A percentile compares a stretch with the other conserved stretches of the same genome.
Evolutionary conservation across 2,113 vertebrate species (phyloP).

Genomic region (Chauna torquata): DNA sequence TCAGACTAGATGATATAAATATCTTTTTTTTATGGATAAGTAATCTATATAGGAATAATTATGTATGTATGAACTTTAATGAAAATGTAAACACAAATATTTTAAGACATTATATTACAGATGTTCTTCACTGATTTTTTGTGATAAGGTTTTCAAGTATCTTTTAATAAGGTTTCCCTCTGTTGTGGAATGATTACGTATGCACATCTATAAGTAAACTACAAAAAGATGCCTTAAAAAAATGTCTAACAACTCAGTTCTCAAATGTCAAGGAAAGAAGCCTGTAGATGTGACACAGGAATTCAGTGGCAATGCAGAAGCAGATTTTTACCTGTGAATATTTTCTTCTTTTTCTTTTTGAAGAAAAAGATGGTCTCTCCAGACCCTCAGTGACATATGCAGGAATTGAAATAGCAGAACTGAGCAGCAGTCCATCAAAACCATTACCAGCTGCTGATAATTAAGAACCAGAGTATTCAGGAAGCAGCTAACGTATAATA

Average conservation of each 20-base stretch:
- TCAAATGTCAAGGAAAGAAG: neutral
- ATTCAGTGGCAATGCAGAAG: neutral
- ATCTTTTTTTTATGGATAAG: too few relatives aligned
- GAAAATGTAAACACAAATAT: constrained; percentile 46
- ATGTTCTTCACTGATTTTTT: constrained; percentile 44
- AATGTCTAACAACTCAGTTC: neutral
- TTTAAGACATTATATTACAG: constrained; percentile 54
- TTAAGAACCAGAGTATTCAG: neutral
- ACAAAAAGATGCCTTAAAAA: constrained; percentile 13
- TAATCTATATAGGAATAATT: constrained; percentile 41
- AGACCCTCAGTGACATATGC: neutral
- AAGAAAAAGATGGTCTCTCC: neutral
- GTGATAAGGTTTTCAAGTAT: constrained; percentile 57
- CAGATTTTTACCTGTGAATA: neutral
- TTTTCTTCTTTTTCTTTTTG: neutral
- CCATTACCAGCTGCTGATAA: neutral
- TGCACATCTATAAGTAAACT: constrained; percentile 46
- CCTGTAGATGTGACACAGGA: neutral
- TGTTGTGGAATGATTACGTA: constrained; percentile 68
- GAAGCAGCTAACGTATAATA: neutral
- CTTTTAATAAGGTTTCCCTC: constrained; percentile 56
- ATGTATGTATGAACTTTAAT: constrained; percentile 51
- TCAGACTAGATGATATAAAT: neutral
- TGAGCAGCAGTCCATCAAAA: neutral
- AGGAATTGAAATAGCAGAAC: neutral